Percentiles rank a stretch among this genome's conserved stretches.
phyloP scores from a whole-genome alignment of 2,888 invertebrate species.

The Atrina japonica region DNA sequence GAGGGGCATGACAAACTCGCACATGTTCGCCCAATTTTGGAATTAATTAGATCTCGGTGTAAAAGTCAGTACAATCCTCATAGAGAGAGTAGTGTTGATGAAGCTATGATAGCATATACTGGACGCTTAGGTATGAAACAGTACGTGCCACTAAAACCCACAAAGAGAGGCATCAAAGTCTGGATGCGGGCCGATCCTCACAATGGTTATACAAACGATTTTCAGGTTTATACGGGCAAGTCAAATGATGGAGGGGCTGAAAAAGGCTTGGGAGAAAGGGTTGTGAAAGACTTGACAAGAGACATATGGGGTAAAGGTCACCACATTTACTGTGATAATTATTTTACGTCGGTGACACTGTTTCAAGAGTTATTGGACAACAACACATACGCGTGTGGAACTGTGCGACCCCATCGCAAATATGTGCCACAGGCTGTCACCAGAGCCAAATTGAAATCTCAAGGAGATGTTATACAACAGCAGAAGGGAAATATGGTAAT shows the following conservation, averaged over 20 bases:
- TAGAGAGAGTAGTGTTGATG: constrained; percentile 23
- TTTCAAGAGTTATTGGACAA: constrained; percentile 1
- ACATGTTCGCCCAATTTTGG: constrained; percentile 26
- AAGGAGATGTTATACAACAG: not conserved
- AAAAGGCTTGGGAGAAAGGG: no score
- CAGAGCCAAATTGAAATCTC: not conserved
- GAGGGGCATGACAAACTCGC: constrained; percentile 26
- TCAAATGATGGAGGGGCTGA: not conserved
- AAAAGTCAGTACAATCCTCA: constrained; percentile 21
- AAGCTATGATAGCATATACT: constrained; percentile 31
- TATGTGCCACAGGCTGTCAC: not conserved
- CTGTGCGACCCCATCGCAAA: not conserved
- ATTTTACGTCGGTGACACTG: constrained; percentile 5
- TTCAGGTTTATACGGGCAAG: constrained; percentile 43
- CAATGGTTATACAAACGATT: constrained; percentile 36
- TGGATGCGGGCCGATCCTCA: constrained; percentile 47
- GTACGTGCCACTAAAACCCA: no score
- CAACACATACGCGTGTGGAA: no score
- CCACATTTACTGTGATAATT: no score
- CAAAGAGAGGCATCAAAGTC: constrained; percentile 44
- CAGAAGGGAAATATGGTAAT: constrained; percentile 2
- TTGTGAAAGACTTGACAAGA: no score
- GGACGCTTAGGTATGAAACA: no score
- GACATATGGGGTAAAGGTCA: no score
- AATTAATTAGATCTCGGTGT: not conserved